Base-by-base conservation (phyloP, 2,888 invertebrate species). In the Neria commutata region DNA sequence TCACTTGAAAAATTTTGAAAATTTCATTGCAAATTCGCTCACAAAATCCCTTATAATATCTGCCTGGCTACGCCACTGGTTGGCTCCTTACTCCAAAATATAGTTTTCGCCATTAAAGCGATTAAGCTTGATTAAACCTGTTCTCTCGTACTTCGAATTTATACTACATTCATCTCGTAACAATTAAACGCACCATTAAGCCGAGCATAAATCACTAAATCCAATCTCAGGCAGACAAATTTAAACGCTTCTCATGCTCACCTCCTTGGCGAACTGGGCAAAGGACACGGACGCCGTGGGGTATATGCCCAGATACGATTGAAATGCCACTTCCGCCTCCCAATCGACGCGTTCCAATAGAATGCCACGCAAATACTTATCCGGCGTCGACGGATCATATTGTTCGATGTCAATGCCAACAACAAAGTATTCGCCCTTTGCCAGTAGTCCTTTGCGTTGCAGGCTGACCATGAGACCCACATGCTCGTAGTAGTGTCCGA, bases 351-450 rank as follows among this genome's bases (percentile, higher is more conserved):
- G 73, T 49, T 89, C 88, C 52, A 87, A 84, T 33, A 93, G 83
- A 2, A 92, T 85, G 11, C 92, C 94, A 52, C 89, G 85, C 23
- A 95, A 84, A 81, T 95, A 95, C 67, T 90, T 89, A 49, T 88
- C 86, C 0, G 95, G 93, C 59, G 89, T 87, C 21, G 86, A 85
- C 2, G 87, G 83, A 72, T 94, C 91, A 81, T 95, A 96, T 72
- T 94, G 91, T 68, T 94, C 93, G 14, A 94, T 89, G 74, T 94
- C 92, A 5, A 96, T 92, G 4, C 96, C 96, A 21, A 96, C 90
- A 1, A 94, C 95, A 77, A 94, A 95, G 78, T 96, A 97, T 77
- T 95, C 93, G n/a, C 95, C 90, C 74, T 89, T 88, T 67, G 92
- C 88, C 61, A 96, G 85, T 1, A 96, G 86, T 61, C 92, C 89